These are phyloP conservation scores for Rotaria socialis DNA, from an alignment of 2,888 invertebrate species.

Conservation along the genomic window DNA sequence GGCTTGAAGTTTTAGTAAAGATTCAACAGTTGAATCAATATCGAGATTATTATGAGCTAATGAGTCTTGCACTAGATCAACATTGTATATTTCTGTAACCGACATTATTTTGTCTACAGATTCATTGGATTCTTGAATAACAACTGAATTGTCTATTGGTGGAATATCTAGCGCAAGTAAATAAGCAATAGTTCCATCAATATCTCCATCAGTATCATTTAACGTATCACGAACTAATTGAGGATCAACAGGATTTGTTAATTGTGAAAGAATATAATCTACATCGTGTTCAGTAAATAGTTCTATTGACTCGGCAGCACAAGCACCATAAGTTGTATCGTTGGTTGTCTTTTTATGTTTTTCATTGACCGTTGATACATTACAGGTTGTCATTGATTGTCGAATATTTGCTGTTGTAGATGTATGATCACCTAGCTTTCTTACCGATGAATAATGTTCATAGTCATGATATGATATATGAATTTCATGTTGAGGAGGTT, in stretches of 20 bases:
- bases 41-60: not conserved
- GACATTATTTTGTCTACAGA: not conserved
- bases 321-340: not conserved
- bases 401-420: not conserved
- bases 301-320: not conserved
- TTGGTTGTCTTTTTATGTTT: not conserved
- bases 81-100: not conserved
- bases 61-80: not conserved
- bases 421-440: not conserved
- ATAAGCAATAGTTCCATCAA: conserved; percentile 19
- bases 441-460: conserved; percentile 58
- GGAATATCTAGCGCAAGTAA: not conserved
- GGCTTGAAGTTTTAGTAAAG: not conserved
- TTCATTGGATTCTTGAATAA: not conserved
- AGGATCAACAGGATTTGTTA: not conserved
- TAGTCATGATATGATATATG: conserved; percentile 62
- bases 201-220: not conserved
- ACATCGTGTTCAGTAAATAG: not conserved
- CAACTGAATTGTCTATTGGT: not conserved
- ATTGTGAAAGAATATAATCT: not conserved
- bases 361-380: not conserved
- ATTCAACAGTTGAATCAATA: not conserved
- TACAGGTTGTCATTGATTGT: not conserved
- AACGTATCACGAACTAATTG: conserved; percentile 11
- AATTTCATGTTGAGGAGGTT: conserved; percentile 53